Evolutionary conservation across 92 coral and sea anemone genomes (phyloP).

Genomic region (Heteractis magnifica): DNA sequence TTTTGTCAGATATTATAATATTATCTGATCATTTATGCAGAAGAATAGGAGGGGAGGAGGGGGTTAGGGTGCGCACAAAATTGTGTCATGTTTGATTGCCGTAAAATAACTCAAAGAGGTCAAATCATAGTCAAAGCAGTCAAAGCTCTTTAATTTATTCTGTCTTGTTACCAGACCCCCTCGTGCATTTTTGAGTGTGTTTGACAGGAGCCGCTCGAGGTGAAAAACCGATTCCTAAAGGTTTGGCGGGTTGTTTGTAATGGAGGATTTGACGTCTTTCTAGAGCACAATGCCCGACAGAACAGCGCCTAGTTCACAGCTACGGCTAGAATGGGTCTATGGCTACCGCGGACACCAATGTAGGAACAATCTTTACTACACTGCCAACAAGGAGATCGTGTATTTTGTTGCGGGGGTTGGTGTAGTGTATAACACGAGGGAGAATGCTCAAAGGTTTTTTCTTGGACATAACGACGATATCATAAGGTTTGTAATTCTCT

Average conservation of each 20-base stretch:
- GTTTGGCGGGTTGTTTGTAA: constrained; percentile 55
- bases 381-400: constrained; percentile 82
- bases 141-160: too few species aligned
- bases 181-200: neutral
- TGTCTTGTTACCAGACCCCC: neutral
- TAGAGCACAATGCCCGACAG: constrained; percentile 79
- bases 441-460: constrained; percentile 85
- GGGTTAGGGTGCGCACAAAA: too few species aligned
- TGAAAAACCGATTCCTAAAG: constrained; percentile 2
- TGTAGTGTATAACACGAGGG: constrained; percentile 84
- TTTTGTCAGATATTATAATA: too few species aligned
- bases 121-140: too few species aligned
- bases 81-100: too few species aligned
- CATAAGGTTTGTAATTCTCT: constrained; percentile 66
- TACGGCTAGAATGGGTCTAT: constrained; percentile 97
- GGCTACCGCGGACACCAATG: constrained; percentile 99
- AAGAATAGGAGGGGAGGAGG: too few species aligned
- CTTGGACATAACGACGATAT: constrained; percentile 98
- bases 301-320: constrained; percentile 91
- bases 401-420: constrained; percentile 99
- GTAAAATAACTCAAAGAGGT: too few species aligned
- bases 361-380: constrained; percentile 90
- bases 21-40: too few species aligned
- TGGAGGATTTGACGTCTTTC: constrained; percentile 13
- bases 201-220: constrained; percentile 1